Evolutionary conservation across 2,888 invertebrate species (phyloP), one percentile per base, ranked within the genome.

Genomic region (Agrenia bidenticulata): DNA sequence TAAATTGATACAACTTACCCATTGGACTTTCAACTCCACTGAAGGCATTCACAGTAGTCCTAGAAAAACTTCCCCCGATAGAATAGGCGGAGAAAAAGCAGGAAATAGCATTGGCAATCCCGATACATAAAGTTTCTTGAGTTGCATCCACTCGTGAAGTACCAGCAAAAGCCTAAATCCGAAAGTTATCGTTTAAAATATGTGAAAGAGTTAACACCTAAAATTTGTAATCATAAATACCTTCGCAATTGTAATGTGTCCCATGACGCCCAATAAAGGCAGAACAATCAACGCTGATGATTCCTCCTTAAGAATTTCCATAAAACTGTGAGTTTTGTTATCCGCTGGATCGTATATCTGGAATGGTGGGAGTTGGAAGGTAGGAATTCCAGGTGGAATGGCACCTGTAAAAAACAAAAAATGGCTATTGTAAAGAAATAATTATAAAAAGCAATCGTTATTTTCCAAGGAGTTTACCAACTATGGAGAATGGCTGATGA

Each of bases 41-140:
- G 41, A 72, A 65, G 13, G 70, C 69, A 51, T 73, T 73, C n/a
- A 73, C 69, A 13, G 72, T 72, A 1, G 73, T 73, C 21, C 73
- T 58, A 0, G 69, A 65, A 51, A 73, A 73, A 19, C 64, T 62
- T 11, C 73, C 73, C 4, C 66, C 72, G 24, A 72, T 70, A 1
- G 70, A 49, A 57, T 67, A 69, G 0, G 70, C 66, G 2, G 63
- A 65, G 55, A 73, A 70, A 56, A 72, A 72, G 54, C 68, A 67
- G 1, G 66, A 63, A 13, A 70, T 67, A 17, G 63, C 41, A 49
- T 72, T 72, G 0, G 72, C 61, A 11, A 74, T 69, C n/a, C 73
- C 73, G 23, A 73, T 67, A 15, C 67, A 64, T 9, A 73, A 37
- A 15, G 64, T 66, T 53, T 72, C 74, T 27, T 72, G 72, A 0